Conservation (phyloP, 1,140 invertebrate species). For the Riptortus pedestris region DNA sequence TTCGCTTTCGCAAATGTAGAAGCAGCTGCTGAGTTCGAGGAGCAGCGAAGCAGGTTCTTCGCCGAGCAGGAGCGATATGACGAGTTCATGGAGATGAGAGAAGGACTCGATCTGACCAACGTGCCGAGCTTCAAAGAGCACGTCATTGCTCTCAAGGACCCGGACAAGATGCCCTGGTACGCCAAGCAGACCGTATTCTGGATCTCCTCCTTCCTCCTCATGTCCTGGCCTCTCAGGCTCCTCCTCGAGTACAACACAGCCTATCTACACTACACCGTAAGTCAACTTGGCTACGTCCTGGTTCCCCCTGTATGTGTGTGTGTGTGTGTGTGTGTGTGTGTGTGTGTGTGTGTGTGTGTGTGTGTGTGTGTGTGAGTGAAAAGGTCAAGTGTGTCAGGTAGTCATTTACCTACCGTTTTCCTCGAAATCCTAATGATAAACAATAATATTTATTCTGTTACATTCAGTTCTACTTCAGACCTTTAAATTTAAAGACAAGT, state of each 20-base stretch:
- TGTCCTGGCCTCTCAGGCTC: constrained; percentile 75
- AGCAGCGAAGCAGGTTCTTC: constrained; percentile 71
- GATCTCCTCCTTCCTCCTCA: constrained; percentile 58
- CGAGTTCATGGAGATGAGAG: constrained; percentile 82
- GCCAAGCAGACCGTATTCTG: constrained; percentile 59
- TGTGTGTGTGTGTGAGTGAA: too few species aligned
- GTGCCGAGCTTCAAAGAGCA: constrained; percentile 52
- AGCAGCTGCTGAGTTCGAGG: constrained; percentile 72
- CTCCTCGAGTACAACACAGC: constrained; percentile 77
- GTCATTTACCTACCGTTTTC: too few species aligned
- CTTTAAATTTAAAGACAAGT: too few species aligned
- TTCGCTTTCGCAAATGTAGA: constrained; percentile 72
- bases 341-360: too few species aligned
- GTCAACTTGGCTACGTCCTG: too few species aligned
- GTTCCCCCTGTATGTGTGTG: too few species aligned
- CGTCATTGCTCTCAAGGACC: constrained; percentile 52
- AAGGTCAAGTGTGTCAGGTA: too few species aligned
- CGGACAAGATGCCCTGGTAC: constrained; percentile 54
- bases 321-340: too few species aligned
- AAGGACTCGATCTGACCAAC: constrained; percentile 65
- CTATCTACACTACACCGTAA: constrained; percentile 64
- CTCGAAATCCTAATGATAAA: too few species aligned
- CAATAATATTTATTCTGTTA: too few species aligned
- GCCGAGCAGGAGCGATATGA: constrained; percentile 68
- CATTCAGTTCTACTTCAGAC: too few species aligned